phyloP scores from a whole-genome alignment of 2,113 vertebrate genomes.

The Argyrosomus japonicus region DNA sequence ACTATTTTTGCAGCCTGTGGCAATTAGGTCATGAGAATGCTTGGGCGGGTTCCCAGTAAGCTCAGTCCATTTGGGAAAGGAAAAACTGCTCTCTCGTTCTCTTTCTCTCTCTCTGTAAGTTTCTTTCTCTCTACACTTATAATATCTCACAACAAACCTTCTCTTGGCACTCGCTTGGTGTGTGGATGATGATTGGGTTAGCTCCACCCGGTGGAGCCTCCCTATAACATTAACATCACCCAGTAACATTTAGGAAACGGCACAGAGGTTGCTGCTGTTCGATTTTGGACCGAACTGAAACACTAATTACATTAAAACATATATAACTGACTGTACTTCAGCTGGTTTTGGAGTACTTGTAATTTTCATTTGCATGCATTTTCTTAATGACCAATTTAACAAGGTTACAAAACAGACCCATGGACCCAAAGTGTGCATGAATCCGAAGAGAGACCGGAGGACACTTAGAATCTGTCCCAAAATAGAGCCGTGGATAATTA shows the following conservation, averaged over 20 bases:
- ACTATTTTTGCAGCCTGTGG: constrained; percentile 50
- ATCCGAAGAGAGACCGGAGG: neutral
- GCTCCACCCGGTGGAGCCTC: constrained; percentile 8
- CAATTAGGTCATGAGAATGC: constrained; percentile 64
- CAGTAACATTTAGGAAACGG: constrained; percentile 12
- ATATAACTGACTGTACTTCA: neutral
- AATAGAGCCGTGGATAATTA: constrained; percentile 3
- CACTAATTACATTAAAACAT: neutral
- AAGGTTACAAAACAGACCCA: neutral
- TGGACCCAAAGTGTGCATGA: neutral
- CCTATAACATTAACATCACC: neutral
- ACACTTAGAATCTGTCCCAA: neutral
- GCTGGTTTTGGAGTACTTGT: neutral
- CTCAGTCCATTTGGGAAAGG: constrained; percentile 49
- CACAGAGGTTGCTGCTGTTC: neutral
- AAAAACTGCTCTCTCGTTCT: neutral
- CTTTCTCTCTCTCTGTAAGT: neutral
- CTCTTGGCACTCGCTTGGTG: constrained; percentile 2
- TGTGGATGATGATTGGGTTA: constrained; percentile 12
- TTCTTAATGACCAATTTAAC: neutral
- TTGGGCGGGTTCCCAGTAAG: constrained; percentile 47
- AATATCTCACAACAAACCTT: constrained; percentile 22
- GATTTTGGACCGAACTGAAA: neutral
- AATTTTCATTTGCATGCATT: neutral
- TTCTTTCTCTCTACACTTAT: constrained; percentile 7